Percentiles rank a stretch among this genome's conserved stretches.
Conservation (phyloP, 2,888 invertebrate genomes). For the Xylophagus ater region DNA sequence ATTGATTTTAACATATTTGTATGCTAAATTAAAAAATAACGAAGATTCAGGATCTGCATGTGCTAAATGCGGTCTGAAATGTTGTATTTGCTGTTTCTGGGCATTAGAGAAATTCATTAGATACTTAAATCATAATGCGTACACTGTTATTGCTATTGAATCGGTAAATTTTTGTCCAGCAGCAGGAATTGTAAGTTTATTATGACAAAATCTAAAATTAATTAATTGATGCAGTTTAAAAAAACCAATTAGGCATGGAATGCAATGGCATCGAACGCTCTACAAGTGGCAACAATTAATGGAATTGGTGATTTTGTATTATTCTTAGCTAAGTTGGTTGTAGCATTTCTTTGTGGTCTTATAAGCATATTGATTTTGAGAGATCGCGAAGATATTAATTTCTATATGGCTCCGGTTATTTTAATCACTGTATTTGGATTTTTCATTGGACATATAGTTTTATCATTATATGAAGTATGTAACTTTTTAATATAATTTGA, state of each 20-base stretch:
- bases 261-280: constrained; percentile 67
- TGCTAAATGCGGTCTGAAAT: constrained; percentile 61
- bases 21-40: constrained; percentile 60
- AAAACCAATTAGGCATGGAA: constrained; percentile 62
- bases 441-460: constrained; percentile 85
- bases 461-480: constrained; percentile 82
- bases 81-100: constrained; percentile 84
- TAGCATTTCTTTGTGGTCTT: constrained; percentile 72
- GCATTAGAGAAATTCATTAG: constrained; percentile 84
- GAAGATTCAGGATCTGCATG: constrained; percentile 64
- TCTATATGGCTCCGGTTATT: constrained; percentile 77
- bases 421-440: constrained; percentile 76
- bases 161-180: constrained; percentile 84
- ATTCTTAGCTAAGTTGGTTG: constrained; percentile 68
- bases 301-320: constrained; percentile 86
- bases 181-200: constrained; percentile 62
- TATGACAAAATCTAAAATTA: constrained; percentile 5
- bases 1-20: constrained; percentile 76
- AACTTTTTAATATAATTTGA: no score
- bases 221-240: constrained; percentile 16
- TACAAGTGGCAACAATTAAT: constrained; percentile 86
- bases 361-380: constrained; percentile 67
- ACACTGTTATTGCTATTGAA: constrained; percentile 87
- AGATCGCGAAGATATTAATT: constrained; percentile 60
- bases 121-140: constrained; percentile 89